Percentiles rank a stretch among this genome's conserved stretches.
Conservation (phyloP, 1,140 invertebrate species). For the Aphelenchoides fujianensis region DNA sequence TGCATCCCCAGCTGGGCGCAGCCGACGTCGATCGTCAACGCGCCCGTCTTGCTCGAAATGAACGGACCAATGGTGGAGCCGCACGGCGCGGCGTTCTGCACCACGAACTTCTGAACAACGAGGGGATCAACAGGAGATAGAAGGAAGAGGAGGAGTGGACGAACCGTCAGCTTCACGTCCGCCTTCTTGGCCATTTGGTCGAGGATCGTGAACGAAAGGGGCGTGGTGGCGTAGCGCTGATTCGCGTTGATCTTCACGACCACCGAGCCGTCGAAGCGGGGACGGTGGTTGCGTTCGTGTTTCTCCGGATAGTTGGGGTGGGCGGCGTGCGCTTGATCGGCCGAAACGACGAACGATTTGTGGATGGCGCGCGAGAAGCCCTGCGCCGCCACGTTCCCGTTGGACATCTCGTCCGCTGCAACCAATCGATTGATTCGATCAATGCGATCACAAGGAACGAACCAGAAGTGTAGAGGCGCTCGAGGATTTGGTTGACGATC, state of each 20-base stretch:
- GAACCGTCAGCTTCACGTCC: constrained; percentile 22
- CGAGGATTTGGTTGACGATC: constrained; percentile 62
- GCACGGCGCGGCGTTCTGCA: constrained; percentile 65
- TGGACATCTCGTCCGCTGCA: constrained; percentile 1
- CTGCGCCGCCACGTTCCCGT: constrained; percentile 1
- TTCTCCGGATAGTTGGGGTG: constrained; percentile 65
- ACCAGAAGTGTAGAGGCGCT: constrained; percentile 46
- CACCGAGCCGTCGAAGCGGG: constrained; percentile 49
- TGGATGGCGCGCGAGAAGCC: constrained; percentile 39
- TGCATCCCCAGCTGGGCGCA: constrained; percentile 66
- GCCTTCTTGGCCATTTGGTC: constrained; percentile 63
- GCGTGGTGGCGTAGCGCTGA: constrained; percentile 66
- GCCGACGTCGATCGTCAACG: constrained; percentile 66
- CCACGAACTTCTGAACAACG: constrained; percentile 64
- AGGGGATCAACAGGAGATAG: background rate
- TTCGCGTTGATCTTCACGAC: constrained; percentile 67
- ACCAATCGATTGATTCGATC: background rate
- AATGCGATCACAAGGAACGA: background rate
- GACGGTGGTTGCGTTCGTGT: constrained; percentile 62
- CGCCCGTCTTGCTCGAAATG: constrained; percentile 64
- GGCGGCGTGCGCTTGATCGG: constrained; percentile 66
- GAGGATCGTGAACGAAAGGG: constrained; percentile 64
- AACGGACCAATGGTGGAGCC: constrained; percentile 66
- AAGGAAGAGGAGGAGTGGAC: constrained; percentile 64
- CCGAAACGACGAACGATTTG: constrained; percentile 63